These are phyloP conservation scores for Melinopterus prodromus DNA, from an alignment of 2,888 invertebrate genomes.

Conservation along the genomic window DNA sequence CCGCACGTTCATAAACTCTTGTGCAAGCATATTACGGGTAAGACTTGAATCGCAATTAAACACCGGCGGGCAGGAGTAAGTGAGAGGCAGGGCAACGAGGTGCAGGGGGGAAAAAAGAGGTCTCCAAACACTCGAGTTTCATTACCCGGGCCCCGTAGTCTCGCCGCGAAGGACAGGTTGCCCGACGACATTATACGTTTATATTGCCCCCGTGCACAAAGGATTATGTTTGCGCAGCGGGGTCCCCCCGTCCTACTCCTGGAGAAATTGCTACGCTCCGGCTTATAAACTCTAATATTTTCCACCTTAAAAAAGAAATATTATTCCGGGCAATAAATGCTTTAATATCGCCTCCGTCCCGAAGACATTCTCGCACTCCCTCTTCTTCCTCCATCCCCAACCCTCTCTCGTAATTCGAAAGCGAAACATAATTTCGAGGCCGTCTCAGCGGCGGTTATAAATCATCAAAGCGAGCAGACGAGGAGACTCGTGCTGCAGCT, in stretches of 20 bases:
- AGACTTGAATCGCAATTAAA: conserved; percentile 32
- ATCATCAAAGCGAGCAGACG: conserved; percentile 28
- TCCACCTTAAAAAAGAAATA: conserved; percentile 4
- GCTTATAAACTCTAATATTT: conserved; percentile 4
- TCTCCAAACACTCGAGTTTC: background rate
- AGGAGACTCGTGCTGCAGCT: conserved; percentile 18
- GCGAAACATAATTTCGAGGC: conserved; percentile 15
- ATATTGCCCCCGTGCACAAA: conserved; percentile 7
- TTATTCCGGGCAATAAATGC: conserved; percentile 4
- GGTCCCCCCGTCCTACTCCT: background rate
- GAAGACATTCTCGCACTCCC: background rate
- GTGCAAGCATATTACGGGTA: conserved; percentile 32
- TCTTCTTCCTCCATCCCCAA: background rate
- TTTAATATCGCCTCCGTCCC: background rate
- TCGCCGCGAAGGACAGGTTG: background rate
- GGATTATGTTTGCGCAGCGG: background rate
- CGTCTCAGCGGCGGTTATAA: conserved; percentile 15
- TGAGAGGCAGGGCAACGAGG: background rate
- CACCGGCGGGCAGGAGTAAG: conserved; percentile 7
- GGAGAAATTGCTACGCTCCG: conserved; percentile 13
- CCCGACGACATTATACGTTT: conserved; percentile 18
- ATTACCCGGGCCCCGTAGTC: background rate
- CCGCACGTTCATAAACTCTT: conserved; percentile 31
- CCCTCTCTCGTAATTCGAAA: background rate
- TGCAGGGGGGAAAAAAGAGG: background rate